These are phyloP conservation scores for Protonemura montana DNA, from an alignment of 2,888 invertebrate species.

Conservation along the genomic window DNA sequence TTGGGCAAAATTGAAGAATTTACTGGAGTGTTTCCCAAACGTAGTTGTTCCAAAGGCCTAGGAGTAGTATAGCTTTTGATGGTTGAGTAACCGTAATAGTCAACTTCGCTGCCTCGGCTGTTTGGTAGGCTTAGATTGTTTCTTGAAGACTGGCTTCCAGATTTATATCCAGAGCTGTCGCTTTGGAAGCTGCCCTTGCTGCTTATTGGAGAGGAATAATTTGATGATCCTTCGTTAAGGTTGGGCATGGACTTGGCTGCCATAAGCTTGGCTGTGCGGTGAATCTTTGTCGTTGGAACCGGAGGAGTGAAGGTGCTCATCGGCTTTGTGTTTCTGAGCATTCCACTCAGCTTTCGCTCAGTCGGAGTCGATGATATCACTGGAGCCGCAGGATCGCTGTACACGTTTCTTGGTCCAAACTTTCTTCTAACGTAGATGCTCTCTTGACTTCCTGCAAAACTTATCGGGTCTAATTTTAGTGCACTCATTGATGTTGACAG, in stretches of 20 bases:
- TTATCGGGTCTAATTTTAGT: not conserved
- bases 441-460: not conserved
- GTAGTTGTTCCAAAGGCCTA: slow-evolving; percentile 56
- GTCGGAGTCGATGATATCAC: slow-evolving; percentile 35
- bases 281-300: not conserved
- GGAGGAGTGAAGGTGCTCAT: slow-evolving; percentile 15
- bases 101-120: slow-evolving; percentile 53
- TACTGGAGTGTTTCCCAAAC: slow-evolving; percentile 45
- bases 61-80: slow-evolving; percentile 69
- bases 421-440: slow-evolving; percentile 19
- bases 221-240: not conserved
- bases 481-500: not conserved
- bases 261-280: slow-evolving; percentile 9
- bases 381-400: not conserved
- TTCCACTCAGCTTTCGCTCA: slow-evolving; percentile 43
- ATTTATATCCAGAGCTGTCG: slow-evolving; percentile 65
- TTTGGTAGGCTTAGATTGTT: slow-evolving; percentile 37
- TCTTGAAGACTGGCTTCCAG: slow-evolving; percentile 53
- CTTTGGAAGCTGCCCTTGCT: slow-evolving; percentile 53
- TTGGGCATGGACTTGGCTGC: slow-evolving; percentile 36
- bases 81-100: slow-evolving; percentile 69
- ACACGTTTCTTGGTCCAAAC: slow-evolving; percentile 43
- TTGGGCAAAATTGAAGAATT: slow-evolving; percentile 53
- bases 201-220: not conserved
- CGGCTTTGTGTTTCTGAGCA: slow-evolving; percentile 24